Base-by-base conservation (phyloP, 2,797 vertebrate species). In the Thripadectes ignobilis region DNA sequence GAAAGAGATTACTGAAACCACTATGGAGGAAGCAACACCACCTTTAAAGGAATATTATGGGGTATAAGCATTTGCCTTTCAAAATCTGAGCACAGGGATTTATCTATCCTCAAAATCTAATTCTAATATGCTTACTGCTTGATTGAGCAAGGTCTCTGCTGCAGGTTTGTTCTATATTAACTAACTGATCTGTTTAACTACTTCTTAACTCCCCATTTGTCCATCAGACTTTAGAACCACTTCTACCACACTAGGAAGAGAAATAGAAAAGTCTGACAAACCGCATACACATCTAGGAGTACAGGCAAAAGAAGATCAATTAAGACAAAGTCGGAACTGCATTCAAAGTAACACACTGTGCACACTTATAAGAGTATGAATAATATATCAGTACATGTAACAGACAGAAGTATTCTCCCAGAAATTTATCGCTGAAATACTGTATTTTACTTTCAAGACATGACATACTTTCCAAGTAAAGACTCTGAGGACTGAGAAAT, bases 241-340 rank as follows among this genome's bases (percentile, higher is more conserved):
- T 34, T 32, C 32, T 29, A 67, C 14, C 22, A 57, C 58, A 22
- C 15, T 27, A 23, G 20, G 27, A 58, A 66, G 30, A 9, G 15
- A 91, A 71, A 72, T 1, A 7, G 57, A 76, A 95, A 82, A 22
- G 49, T 29, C 3, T 68, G 52, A 74, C 45, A 69, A 80, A 36
- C 13, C 2, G 0, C 4, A 34, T 6, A 29, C 39, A 34, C 10
- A 17, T 30, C 38, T 27, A 55, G 54, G 9, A 82, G 34, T 2
- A 54, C 6, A 58, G 39, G 24, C 22, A 78, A 87, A 89, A 65
- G 45, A 32, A n/a, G 13, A 36, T n/a, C 13, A 65, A n/a, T 61
- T 67, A 63, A 71, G 57, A 69, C 19, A 46, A 90, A 90, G 63
- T 61, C 27, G 58, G 6, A 82, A 92, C 71, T 3, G 3, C 9